These are phyloP conservation scores for Falco rusticolus DNA, from an alignment of 2,797 vertebrate species.

Conservation along the genomic window DNA sequence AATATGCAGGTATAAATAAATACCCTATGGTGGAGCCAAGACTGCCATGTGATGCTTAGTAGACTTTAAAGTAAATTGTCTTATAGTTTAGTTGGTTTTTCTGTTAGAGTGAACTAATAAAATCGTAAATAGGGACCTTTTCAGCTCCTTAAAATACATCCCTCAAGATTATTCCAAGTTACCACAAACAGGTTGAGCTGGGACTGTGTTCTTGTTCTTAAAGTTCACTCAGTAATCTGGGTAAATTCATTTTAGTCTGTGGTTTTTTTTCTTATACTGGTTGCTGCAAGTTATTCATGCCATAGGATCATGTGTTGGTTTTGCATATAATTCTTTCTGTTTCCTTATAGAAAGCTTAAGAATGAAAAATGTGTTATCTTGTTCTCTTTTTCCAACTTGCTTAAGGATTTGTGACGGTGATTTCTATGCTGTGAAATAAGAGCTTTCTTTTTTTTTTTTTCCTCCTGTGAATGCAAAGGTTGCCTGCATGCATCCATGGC, in stretches of 20 bases:
- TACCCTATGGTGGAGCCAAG: not conserved
- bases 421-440: not conserved
- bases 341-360: constrained; percentile 45
- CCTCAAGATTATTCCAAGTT: constrained; percentile 6
- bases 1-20: not conserved
- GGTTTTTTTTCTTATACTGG: not conserved
- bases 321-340: constrained; percentile 43
- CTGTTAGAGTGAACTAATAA: not conserved
- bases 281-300: not conserved
- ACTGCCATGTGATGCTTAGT: not conserved
- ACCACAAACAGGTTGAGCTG: not conserved
- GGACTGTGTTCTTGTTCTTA: constrained; percentile 6
- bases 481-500: not conserved
- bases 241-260: constrained; percentile 44
- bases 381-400: constrained; percentile 38
- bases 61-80: constrained; percentile 8
- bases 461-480: not conserved
- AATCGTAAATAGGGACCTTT: constrained; percentile 1
- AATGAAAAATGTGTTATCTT: constrained; percentile 10
- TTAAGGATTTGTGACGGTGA: not conserved
- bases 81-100: constrained; percentile 19
- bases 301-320: not conserved
- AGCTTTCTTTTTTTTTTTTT: not conserved
- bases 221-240: constrained; percentile 1
- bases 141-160: not conserved